A percentile compares a stretch with the other conserved stretches of the same genome.
Conservation (phyloP, 2,113 vertebrate species). For the Rhombomys opimus region DNA sequence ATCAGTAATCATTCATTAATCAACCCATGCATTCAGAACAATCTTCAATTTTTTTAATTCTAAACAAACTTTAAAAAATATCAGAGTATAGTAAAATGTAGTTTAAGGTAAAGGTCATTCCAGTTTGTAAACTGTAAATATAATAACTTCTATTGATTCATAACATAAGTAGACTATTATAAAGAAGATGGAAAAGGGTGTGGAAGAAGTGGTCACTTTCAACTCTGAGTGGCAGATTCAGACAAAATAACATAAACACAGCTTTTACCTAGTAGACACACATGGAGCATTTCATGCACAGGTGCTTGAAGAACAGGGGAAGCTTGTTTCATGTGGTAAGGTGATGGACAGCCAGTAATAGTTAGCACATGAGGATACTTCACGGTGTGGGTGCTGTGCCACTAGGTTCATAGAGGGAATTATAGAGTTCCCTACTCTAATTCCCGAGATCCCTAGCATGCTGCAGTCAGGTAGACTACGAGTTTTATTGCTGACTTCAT, state of each 20-base stretch:
- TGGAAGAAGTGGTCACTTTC: slow-evolving; percentile 43
- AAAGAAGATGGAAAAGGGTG: slow-evolving; percentile 47
- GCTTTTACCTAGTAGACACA: not conserved
- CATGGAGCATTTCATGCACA: not conserved
- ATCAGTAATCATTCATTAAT: slow-evolving; percentile 22
- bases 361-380: slow-evolving; percentile 50
- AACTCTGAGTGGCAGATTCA: not conserved
- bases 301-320: not conserved
- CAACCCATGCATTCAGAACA: not conserved
- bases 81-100: not conserved
- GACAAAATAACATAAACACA: not conserved
- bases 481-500: slow-evolving; percentile 65
- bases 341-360: slow-evolving; percentile 21
- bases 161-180: slow-evolving; percentile 46
- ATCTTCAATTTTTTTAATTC: slow-evolving; percentile 31
- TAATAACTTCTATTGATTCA: slow-evolving; percentile 38
- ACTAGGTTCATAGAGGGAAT: not conserved
- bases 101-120: not conserved
- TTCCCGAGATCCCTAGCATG: slow-evolving; percentile 42
- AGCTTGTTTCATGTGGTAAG: not conserved
- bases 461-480: not conserved
- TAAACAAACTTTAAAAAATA: slow-evolving; percentile 21
- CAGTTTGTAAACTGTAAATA: slow-evolving; percentile 52
- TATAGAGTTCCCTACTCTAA: not conserved
- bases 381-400: not conserved